A percentile compares a stretch with the other conserved stretches of the same genome.
Evolutionary conservation across 2,888 invertebrate genomes (phyloP).

Genomic region (Yponomeuta cagnagella): DNA sequence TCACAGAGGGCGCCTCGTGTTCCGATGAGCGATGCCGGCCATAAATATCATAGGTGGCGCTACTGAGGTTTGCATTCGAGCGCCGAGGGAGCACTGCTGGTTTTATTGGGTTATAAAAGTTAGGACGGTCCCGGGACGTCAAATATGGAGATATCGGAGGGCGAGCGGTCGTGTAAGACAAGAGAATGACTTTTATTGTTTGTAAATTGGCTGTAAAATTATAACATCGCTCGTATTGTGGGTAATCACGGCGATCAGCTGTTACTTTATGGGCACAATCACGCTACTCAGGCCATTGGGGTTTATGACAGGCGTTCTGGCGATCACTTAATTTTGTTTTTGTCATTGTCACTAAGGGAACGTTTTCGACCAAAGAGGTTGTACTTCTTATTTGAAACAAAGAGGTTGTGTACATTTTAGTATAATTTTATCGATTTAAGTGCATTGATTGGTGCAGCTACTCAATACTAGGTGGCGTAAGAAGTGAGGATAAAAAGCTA

Average conservation of each 20-base stretch:
- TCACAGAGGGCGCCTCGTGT: constrained; percentile 61
- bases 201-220: constrained; percentile 77
- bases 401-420: neutral
- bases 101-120: constrained; percentile 74
- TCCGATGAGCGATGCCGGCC: constrained; percentile 10
- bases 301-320: constrained; percentile 46
- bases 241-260: constrained; percentile 70
- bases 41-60: constrained; percentile 14
- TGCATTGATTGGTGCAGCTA: constrained; percentile 29
- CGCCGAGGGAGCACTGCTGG: constrained; percentile 29
- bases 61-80: neutral
- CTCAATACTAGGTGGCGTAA: constrained; percentile 48
- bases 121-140: constrained; percentile 43
- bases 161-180: constrained; percentile 69
- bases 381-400: neutral
- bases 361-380: neutral
- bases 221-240: constrained; percentile 70
- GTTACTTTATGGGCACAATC: constrained; percentile 68
- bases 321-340: neutral
- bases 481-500: neutral
- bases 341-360: neutral
- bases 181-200: constrained; percentile 75
- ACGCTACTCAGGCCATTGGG: constrained; percentile 61
- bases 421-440: constrained; percentile 22
- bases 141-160: constrained; percentile 72